Percentiles rank a stretch among this genome's conserved stretches.
Conservation (phyloP, 2,888 invertebrate species). For the Brenthis ino region DNA sequence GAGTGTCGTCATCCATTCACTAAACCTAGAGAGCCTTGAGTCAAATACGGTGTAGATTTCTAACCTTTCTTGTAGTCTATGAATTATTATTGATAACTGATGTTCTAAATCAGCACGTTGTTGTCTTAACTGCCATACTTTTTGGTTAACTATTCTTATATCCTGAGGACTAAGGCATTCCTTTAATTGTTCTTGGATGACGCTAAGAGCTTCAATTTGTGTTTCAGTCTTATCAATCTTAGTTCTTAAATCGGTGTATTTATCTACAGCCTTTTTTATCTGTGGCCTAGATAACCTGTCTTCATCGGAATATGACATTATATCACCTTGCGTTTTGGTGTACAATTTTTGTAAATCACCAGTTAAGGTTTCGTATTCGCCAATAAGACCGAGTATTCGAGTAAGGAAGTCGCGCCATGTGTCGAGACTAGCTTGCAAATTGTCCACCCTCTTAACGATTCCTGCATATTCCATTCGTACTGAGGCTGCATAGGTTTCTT, state of each 20-base stretch:
- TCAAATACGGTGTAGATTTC: conserved; percentile 88
- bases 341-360: conserved; percentile 83
- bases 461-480: conserved; percentile 92
- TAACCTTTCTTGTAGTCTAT: conserved; percentile 88
- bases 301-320: conserved; percentile 81
- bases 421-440: conserved; percentile 89
- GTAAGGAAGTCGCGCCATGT: conserved; percentile 91
- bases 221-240: conserved; percentile 81
- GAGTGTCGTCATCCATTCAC: conserved; percentile 86
- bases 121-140: conserved; percentile 89
- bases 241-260: conserved; percentile 83
- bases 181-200: conserved; percentile 90
- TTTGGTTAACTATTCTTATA: conserved; percentile 90
- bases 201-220: conserved; percentile 87
- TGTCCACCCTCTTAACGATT: conserved; percentile 88
- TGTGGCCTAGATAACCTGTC: conserved; percentile 83
- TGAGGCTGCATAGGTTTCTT: conserved; percentile 89
- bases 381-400: conserved; percentile 84
- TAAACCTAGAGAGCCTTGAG: conserved; percentile 83
- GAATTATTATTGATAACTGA: conserved; percentile 87
- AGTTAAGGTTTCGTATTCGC: conserved; percentile 84
- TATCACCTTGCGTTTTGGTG: conserved; percentile 83
- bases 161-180: conserved; percentile 93
- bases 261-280: conserved; percentile 85
- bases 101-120: conserved; percentile 91